These are phyloP conservation scores for Xestia sexstrigata DNA, from an alignment of 2,888 invertebrate genomes.

Conservation along the genomic window DNA sequence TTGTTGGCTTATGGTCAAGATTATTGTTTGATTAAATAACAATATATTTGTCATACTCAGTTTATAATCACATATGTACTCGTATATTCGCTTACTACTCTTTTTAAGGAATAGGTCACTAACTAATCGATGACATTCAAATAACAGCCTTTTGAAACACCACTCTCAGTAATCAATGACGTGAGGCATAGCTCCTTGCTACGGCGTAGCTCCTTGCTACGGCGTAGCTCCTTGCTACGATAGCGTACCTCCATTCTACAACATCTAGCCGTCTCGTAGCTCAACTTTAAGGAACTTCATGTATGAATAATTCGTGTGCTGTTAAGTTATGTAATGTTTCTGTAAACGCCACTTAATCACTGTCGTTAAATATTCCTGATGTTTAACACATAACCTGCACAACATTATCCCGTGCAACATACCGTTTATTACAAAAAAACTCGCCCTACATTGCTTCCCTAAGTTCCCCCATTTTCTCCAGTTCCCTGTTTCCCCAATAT, in stretches of 20 bases:
- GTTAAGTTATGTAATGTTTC: neutral
- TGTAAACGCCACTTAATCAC: neutral
- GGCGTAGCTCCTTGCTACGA: conserved; percentile 12
- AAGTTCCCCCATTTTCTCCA: neutral
- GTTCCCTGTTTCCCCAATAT: conserved; percentile 7
- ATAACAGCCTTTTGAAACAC: neutral
- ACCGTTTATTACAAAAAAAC: neutral
- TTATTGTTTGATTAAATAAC: neutral
- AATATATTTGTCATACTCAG: neutral
- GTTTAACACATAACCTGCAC: neutral
- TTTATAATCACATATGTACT: neutral
- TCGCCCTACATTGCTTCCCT: neutral
- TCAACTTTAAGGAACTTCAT: neutral
- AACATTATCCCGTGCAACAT: neutral
- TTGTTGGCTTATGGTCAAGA: neutral
- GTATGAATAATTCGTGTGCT: neutral
- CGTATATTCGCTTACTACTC: neutral
- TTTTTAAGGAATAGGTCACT: neutral
- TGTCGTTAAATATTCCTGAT: neutral
- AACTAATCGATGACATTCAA: neutral
- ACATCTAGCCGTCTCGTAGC: neutral
- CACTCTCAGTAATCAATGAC: neutral
- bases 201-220: conserved; percentile 21
- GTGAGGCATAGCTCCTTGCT: conserved; percentile 17
- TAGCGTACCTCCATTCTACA: neutral